Conservation (phyloP, 2,888 invertebrate genomes). For the Mayetiola destructor region DNA sequence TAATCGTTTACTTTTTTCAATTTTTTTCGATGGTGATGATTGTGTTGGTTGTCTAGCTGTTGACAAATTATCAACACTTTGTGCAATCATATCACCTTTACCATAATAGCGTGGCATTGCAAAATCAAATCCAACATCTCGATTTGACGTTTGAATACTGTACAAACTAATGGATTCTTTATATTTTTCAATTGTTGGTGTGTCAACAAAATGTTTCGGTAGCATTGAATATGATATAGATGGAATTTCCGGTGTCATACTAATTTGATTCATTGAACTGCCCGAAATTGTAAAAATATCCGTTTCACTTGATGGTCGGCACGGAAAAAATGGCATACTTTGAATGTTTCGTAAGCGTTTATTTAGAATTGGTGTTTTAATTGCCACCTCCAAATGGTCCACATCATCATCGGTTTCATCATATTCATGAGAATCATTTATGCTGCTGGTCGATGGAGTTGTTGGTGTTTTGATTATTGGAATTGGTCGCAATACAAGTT, state of each 20-base stretch:
- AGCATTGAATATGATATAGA: slow-evolving; percentile 33
- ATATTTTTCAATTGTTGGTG: slow-evolving; percentile 35
- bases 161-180: slow-evolving; percentile 33
- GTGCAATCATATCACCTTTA: slow-evolving; percentile 30
- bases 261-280: slow-evolving; percentile 29
- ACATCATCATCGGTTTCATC: not conserved
- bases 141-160: slow-evolving; percentile 40
- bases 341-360: slow-evolving; percentile 29
- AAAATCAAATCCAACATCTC: slow-evolving; percentile 39
- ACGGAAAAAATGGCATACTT: slow-evolving; percentile 32
- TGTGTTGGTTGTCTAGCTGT: not conserved
- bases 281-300: slow-evolving; percentile 33
- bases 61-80: slow-evolving; percentile 26
- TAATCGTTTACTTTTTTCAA: slow-evolving; percentile 32
- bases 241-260: slow-evolving; percentile 37
- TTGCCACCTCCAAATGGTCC: slow-evolving; percentile 22
- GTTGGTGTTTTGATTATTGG: not conserved
- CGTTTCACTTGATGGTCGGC: slow-evolving; percentile 30
- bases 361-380: slow-evolving; percentile 21
- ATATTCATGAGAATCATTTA: too few species aligned
- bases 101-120: slow-evolving; percentile 50
- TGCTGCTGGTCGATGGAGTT: not conserved
- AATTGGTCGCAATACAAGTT: not conserved
- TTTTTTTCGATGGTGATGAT: slow-evolving; percentile 24
- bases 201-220: slow-evolving; percentile 35